Evolutionary conservation across 1,140 invertebrate genomes (phyloP).

Genomic region (Drosophila littoralis): DNA sequence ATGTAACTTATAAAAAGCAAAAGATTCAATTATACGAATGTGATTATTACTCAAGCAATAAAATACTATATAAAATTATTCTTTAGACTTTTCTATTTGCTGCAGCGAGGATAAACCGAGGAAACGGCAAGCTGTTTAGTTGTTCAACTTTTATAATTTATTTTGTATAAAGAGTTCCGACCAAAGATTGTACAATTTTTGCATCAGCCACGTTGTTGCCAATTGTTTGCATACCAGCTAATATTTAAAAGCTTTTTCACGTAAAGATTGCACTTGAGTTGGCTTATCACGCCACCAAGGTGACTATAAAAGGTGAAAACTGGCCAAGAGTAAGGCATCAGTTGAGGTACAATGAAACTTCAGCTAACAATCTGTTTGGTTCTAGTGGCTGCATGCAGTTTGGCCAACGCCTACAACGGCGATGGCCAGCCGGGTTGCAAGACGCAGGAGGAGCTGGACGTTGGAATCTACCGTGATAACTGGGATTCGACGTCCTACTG

Average conservation of each 20-base stretch:
- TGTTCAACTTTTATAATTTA: too few relatives aligned
- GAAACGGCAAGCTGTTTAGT: too few relatives aligned
- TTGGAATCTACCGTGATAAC: slow-evolving; percentile 54
- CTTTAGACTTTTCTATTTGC: too few relatives aligned
- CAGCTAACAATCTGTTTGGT: slow-evolving; percentile 52
- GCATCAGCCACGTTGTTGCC: slow-evolving; percentile 7
- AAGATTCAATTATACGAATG: too few relatives aligned
- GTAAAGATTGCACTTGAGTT: slow-evolving; percentile 26
- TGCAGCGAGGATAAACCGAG: too few relatives aligned
- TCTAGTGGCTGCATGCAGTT: slow-evolving; percentile 37
- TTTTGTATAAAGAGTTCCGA: neutral
- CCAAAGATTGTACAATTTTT: neutral
- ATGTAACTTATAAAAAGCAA: too few relatives aligned
- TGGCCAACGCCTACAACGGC: slow-evolving; percentile 47
- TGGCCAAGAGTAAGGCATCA: slow-evolving; percentile 18
- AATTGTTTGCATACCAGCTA: slow-evolving; percentile 32
- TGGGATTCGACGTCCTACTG: slow-evolving; percentile 73
- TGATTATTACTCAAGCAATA: too few relatives aligned
- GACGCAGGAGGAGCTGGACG: slow-evolving; percentile 57
- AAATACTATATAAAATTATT: too few relatives aligned
- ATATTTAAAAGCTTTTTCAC: slow-evolving; percentile 71
- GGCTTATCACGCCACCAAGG: slow-evolving; percentile 25
- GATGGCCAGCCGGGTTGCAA: slow-evolving; percentile 68
- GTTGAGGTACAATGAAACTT: slow-evolving; percentile 56
- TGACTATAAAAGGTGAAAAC: slow-evolving; percentile 56